Conservation (phyloP, 2,797 vertebrate species). For the Cyprinodon diabolis region DNA sequence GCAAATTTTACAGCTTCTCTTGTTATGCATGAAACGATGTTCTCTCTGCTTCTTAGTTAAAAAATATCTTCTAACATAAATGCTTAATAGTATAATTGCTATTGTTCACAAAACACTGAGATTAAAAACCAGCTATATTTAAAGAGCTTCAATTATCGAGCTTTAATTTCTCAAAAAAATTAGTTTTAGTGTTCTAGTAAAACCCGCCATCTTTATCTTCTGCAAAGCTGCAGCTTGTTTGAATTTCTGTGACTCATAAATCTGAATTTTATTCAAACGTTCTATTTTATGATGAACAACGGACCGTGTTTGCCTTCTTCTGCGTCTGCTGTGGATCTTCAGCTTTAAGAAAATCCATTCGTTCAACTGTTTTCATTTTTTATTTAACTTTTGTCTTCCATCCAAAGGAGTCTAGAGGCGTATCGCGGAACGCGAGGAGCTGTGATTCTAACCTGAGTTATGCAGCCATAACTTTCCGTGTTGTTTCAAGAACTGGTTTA, state of each 20-base stretch:
- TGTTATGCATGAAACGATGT: too few species aligned
- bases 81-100: too few species aligned
- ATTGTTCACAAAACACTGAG: not conserved
- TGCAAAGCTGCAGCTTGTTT: not conserved
- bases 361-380: not conserved
- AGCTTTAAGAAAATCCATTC: not conserved
- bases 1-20: too few species aligned
- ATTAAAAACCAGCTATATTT: not conserved
- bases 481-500: constrained; percentile 4
- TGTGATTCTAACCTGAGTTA: not conserved
- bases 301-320: not conserved
- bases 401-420: not conserved
- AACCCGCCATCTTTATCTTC: not conserved
- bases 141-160: not conserved
- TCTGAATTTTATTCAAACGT: not conserved
- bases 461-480: not conserved
- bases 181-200: not conserved
- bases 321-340: not conserved
- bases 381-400: not conserved
- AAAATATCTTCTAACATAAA: too few species aligned
- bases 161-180: not conserved
- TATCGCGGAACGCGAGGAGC: not conserved
- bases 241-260: not conserved
- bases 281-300: not conserved
- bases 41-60: too few species aligned